phyloP scores from a whole-genome alignment of 2,113 vertebrate species.

The Bothrops jararaca region DNA sequence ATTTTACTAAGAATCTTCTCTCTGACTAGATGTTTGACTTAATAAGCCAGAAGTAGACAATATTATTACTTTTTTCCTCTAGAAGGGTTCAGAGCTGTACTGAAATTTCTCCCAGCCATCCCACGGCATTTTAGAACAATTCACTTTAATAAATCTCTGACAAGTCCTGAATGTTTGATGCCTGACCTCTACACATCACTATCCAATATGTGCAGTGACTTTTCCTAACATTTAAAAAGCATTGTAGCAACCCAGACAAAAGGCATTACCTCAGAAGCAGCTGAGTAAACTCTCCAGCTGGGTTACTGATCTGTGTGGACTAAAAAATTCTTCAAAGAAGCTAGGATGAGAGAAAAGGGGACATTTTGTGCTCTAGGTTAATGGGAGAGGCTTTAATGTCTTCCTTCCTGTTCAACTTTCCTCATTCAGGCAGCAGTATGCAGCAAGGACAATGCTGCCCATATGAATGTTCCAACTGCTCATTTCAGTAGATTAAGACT shows the following conservation, averaged over 20 bases:
- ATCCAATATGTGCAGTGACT: conserved; percentile 27
- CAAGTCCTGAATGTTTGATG: background rate
- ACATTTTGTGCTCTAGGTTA: conserved; percentile 30
- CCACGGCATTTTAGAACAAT: conserved; percentile 12
- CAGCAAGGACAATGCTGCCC: background rate
- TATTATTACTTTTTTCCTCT: background rate
- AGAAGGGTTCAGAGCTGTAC: background rate
- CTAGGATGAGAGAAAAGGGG: conserved; percentile 40
- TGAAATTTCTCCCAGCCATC: conserved; percentile 8
- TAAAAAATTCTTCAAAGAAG: conserved; percentile 40
- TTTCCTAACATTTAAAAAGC: conserved; percentile 49
- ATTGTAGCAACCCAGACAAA: conserved; percentile 15
- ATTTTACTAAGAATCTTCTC: background rate
- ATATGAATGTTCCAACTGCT: background rate
- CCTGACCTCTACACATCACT: conserved; percentile 9
- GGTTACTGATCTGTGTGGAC: conserved; percentile 27
- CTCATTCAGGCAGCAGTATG: background rate
- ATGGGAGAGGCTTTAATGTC: background rate
- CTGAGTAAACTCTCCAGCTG: conserved; percentile 15
- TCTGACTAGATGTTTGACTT: background rate
- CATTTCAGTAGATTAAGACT: background rate
- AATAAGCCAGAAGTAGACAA: background rate
- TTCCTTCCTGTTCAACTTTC: background rate
- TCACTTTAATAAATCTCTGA: background rate
- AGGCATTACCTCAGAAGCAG: conserved; percentile 50